Evolutionary conservation across 2,888 invertebrate genomes (phyloP).

Genomic region (Troides helena): DNA sequence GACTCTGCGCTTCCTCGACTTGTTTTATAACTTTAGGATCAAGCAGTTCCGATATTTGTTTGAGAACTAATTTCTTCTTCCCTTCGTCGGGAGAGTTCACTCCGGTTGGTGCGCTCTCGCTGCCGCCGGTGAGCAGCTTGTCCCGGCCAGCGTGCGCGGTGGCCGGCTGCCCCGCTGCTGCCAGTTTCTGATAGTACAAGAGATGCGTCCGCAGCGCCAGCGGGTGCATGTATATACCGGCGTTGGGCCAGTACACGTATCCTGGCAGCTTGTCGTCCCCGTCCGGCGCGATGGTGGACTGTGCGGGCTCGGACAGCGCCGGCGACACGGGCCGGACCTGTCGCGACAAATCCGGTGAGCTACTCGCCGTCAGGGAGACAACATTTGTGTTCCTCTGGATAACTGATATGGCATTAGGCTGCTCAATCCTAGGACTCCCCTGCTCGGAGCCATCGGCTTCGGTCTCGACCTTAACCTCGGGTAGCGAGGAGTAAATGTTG

Average conservation of each 20-base stretch:
- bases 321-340: slow-evolving; percentile 56
- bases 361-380: slow-evolving; percentile 61
- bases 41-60: slow-evolving; percentile 70
- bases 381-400: slow-evolving; percentile 70
- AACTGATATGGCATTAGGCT: slow-evolving; percentile 70
- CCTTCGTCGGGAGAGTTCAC: slow-evolving; percentile 60
- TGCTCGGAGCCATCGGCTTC: slow-evolving; percentile 74
- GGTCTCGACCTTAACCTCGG: slow-evolving; percentile 81
- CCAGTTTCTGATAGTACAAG: slow-evolving; percentile 87
- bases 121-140: slow-evolving; percentile 52
- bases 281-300: slow-evolving; percentile 57
- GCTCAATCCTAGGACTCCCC: slow-evolving; percentile 67
- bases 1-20: slow-evolving; percentile 60
- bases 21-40: slow-evolving; percentile 71
- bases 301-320: slow-evolving; percentile 66
- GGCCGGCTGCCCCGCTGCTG: slow-evolving; percentile 76
- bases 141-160: slow-evolving; percentile 59
- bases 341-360: slow-evolving; percentile 67
- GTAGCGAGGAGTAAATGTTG: slow-evolving; percentile 79
- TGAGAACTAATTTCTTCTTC: slow-evolving; percentile 71
- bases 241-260: slow-evolving; percentile 85
- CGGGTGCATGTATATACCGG: slow-evolving; percentile 86
- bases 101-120: slow-evolving; percentile 50
- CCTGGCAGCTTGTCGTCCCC: slow-evolving; percentile 68
- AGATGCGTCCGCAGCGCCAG: slow-evolving; percentile 86